phyloP scores from a whole-genome alignment of 2,797 vertebrate species.

The Pelodytes ibericus region DNA sequence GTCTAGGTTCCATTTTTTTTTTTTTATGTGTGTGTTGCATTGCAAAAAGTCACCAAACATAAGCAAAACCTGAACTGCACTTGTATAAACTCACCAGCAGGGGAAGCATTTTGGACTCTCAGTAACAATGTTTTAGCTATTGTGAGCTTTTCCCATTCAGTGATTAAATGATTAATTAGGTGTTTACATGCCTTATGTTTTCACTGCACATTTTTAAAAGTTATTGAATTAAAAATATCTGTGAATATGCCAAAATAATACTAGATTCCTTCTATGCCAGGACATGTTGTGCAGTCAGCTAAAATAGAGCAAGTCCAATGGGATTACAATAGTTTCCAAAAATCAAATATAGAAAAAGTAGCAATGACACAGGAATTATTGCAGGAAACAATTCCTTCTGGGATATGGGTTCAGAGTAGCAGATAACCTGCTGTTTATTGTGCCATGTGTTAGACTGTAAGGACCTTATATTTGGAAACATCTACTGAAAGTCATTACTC shows the following conservation, averaged over 20 bases:
- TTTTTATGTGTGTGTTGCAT: too few relatives aligned
- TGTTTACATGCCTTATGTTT: background rate
- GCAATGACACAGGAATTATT: background rate
- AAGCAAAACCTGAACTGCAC: too few relatives aligned
- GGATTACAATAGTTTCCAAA: background rate
- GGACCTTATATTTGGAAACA: background rate
- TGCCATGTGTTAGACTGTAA: conserved; percentile 12
- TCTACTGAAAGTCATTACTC: background rate
- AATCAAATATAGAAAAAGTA: background rate
- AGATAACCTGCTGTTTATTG: background rate
- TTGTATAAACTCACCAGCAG: too few relatives aligned
- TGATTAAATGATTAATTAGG: too few relatives aligned
- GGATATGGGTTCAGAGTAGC: background rate
- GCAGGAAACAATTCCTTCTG: conserved; percentile 2
- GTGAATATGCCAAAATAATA: background rate
- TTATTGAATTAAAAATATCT: too few relatives aligned
- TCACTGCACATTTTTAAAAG: background rate
- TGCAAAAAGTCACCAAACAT: background rate
- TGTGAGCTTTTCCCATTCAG: too few relatives aligned
- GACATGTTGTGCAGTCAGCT: background rate
- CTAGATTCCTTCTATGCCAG: background rate
- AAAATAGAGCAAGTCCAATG: background rate
- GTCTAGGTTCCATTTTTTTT: too few relatives aligned
- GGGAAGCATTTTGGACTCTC: too few relatives aligned
- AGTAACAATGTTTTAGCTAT: too few relatives aligned